These are phyloP conservation scores for Heliothis peltigera DNA, from an alignment of 2,888 invertebrate genomes.

Conservation along the genomic window DNA sequence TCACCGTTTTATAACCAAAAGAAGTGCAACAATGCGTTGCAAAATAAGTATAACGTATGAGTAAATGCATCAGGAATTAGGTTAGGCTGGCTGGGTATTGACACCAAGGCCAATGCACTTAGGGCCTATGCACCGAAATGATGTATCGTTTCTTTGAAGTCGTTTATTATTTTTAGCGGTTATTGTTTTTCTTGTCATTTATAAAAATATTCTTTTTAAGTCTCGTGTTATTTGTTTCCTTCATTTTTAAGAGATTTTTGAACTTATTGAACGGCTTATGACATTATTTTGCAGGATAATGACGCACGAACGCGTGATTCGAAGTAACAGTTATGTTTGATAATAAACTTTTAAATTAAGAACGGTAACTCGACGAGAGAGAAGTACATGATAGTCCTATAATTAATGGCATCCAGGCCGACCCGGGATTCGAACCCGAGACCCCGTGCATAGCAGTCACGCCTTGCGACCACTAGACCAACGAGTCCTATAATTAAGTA, in stretches of 20 bases:
- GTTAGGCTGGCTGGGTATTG: slow-evolving; percentile 47
- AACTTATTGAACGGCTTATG: slow-evolving; percentile 21
- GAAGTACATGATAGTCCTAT: no score
- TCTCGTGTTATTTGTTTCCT: slow-evolving; percentile 24
- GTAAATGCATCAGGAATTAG: slow-evolving; percentile 44
- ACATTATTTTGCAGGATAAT: slow-evolving; percentile 28
- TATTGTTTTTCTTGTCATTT: slow-evolving; percentile 54
- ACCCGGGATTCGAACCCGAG: no score
- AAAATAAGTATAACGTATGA: slow-evolving; percentile 46
- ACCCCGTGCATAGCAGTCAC: no score
- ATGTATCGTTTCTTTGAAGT: slow-evolving; percentile 58
- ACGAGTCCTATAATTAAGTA: no score
- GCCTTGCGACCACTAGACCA: no score
- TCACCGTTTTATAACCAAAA: slow-evolving; percentile 34
- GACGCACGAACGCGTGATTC: neutral
- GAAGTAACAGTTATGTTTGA: neutral
- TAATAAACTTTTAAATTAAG: neutral
- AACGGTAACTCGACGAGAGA: neutral
- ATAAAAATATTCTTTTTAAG: slow-evolving; percentile 38
- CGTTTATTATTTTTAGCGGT: slow-evolving; percentile 54
- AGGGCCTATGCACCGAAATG: slow-evolving; percentile 54
- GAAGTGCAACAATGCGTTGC: slow-evolving; percentile 48
- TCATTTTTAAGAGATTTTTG: slow-evolving; percentile 36
- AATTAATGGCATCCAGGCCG: no score
- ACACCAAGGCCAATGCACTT: slow-evolving; percentile 44